Percentiles rank a stretch among this genome's conserved stretches.
phyloP scores from a whole-genome alignment of 1,140 invertebrate species.

The Zaprionus lachaisei region DNA sequence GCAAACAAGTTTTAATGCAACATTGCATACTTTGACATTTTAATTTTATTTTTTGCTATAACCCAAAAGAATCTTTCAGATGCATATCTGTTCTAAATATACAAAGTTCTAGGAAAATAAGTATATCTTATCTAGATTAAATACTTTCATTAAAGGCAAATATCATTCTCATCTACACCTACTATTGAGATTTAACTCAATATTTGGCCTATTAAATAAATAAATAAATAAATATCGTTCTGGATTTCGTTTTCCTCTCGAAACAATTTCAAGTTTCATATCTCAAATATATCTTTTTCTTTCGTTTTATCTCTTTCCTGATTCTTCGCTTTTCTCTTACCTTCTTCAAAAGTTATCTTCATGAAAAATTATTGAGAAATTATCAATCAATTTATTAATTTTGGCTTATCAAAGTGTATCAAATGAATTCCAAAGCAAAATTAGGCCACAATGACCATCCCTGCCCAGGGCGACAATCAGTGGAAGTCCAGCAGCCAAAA shows the following conservation, averaged over 20 bases:
- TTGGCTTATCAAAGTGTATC: neutral
- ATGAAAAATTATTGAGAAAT: slow-evolving; percentile 10
- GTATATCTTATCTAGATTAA: no score
- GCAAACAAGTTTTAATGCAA: no score
- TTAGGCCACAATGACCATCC: neutral
- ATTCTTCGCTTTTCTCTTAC: neutral
- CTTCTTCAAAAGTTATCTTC: neutral
- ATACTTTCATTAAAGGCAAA: no score
- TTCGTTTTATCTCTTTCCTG: neutral
- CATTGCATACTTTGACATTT: no score
- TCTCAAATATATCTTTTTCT: neutral
- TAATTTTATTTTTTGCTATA: no score
- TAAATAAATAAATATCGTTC: no score
- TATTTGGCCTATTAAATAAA: no score
- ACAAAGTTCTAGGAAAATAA: no score
- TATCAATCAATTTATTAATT: neutral
- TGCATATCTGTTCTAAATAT: no score
- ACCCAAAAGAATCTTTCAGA: no score
- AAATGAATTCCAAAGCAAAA: neutral
- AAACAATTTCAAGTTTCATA: neutral
- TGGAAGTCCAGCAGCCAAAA: neutral
- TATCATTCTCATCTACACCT: no score
- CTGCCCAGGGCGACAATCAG: neutral
- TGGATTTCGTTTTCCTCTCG: neutral
- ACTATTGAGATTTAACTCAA: no score